Conservation (phyloP, 2,888 invertebrate genomes). For the Scaptodrosophila latifasciaeformis region DNA sequence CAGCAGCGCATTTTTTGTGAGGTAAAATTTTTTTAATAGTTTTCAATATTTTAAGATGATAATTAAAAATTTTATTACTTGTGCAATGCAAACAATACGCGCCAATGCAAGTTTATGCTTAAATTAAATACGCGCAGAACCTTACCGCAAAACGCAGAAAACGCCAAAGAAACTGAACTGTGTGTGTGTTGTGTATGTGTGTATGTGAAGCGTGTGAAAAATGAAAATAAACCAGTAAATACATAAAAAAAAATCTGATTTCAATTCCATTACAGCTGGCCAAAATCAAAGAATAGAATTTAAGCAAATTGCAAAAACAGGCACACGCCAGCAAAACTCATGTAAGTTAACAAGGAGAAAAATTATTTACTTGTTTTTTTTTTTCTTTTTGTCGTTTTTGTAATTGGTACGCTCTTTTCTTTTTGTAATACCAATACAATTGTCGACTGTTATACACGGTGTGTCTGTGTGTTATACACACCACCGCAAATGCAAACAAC, state of each 20-base stretch:
- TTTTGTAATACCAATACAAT: neutral
- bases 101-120: neutral
- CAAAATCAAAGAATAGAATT: too few relatives aligned
- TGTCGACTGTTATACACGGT: constrained; percentile 1
- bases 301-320: constrained; percentile 16
- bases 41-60: constrained; percentile 40
- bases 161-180: constrained; percentile 6
- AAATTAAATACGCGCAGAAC: neutral
- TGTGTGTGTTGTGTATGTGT: constrained; percentile 30
- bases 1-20: constrained; percentile 35
- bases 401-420: too few relatives aligned
- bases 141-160: neutral
- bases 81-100: constrained; percentile 29
- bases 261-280: constrained; percentile 39
- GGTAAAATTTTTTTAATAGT: constrained; percentile 44
- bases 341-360: constrained; percentile 31
- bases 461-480: constrained; percentile 31
- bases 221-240: too few relatives aligned
- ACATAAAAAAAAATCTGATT: too few relatives aligned
- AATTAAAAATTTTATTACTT: constrained; percentile 22
- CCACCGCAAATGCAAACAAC: constrained; percentile 32
- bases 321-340: constrained; percentile 14
- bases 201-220: constrained; percentile 23
- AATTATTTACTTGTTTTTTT: constrained; percentile 30
- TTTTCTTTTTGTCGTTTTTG: neutral